Evolutionary conservation across 2,888 invertebrate genomes (phyloP).

Genomic region (Pristionchus fissidentatus): DNA sequence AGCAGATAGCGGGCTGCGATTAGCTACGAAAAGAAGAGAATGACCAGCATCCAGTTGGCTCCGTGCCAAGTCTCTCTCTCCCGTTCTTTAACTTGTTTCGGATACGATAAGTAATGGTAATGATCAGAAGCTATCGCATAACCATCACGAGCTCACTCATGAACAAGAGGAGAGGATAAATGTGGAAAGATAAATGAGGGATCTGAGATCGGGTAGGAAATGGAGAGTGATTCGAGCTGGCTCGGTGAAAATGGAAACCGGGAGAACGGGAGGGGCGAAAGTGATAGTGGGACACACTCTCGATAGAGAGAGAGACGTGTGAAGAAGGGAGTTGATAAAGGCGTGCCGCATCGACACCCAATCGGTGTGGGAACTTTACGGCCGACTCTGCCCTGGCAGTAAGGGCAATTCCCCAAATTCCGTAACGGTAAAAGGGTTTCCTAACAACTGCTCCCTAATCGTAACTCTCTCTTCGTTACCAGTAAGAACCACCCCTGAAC

Average conservation of each 20-base stretch:
- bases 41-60: not conserved
- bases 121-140: not conserved
- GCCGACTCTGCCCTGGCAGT: too few species aligned
- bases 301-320: constrained; percentile 42
- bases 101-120: not conserved
- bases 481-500: too few species aligned
- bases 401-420: too few species aligned
- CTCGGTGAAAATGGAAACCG: constrained; percentile 32
- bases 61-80: too few species aligned
- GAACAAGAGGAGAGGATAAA: constrained; percentile 32
- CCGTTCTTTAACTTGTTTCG: not conserved
- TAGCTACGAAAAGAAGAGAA: not conserved
- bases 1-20: not conserved
- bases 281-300: constrained; percentile 41
- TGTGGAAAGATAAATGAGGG: not conserved
- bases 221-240: constrained; percentile 2
- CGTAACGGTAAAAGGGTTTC: too few species aligned
- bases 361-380: constrained; percentile 40
- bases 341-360: constrained; percentile 31
- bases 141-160: not conserved
- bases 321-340: constrained; percentile 42
- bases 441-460: too few species aligned
- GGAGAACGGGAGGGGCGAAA: constrained; percentile 39
- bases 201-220: constrained; percentile 16
- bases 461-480: too few species aligned